Evolutionary conservation across 2,888 invertebrate genomes (phyloP), one percentile per base, ranked within the genome.

Genomic region (Nomada ferruginata): DNA sequence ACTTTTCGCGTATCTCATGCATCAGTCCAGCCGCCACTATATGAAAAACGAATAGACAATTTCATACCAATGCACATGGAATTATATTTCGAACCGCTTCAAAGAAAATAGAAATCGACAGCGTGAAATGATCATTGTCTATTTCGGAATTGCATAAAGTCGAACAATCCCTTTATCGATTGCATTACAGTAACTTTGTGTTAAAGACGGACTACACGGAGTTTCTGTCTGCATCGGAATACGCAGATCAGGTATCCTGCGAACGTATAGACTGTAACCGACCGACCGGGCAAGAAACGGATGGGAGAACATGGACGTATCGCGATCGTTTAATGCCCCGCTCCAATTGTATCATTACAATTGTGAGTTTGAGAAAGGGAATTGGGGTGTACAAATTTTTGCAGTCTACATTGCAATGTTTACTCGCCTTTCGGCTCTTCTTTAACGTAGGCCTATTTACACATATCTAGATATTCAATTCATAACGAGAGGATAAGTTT

Each of bases 171-270:
- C 69, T 55, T 15, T 44, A 15, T 59, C 65, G 29, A 11, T 53
- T 42, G 26, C 47, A n/a, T 47, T 50, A 55, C 61, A 79, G 63
- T 70, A 76, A 74, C 76, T 64, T 75, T 71, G 42, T 65, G 64
- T 71, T 53, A 63, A 75, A 79, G 70, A 71, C 64, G 84, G 79
- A 84, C 69, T 79, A 60, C 68, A 36, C 36, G 73, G 70, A 66
- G 79, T 86, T 89, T 89, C 87, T 86, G 88, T 87, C 91, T 89
- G 84, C 84, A 87, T 89, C 86, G 87, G 88, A 86, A 88, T 89
- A 87, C 87, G 85, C 83, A 85, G 88, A 91, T 90, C 90, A 83
- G 86, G 88, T 90, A 87, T 87, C 89, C 85, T 74, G 79, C 74
- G 76, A 83, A 80, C 79, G 87, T 85, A 85, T 81, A 82, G 82